phyloP scores from a whole-genome alignment of 2,113 vertebrate genomes.

The Planiliza haematocheilus region DNA sequence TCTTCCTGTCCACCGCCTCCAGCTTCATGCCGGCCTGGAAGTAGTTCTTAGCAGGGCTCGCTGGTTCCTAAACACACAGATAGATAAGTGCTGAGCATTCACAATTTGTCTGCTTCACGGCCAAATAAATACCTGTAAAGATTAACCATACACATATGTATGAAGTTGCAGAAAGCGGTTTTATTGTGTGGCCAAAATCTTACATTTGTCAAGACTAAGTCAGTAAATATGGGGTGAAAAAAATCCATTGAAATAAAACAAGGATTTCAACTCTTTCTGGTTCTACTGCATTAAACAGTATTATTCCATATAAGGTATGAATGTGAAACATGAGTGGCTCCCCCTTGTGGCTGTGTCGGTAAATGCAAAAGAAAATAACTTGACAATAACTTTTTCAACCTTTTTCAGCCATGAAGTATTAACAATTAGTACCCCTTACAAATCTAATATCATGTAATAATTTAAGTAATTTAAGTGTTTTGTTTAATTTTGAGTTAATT shows the following conservation, averaged over 20 bases:
- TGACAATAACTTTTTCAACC: background rate
- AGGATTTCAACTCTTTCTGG: too few species aligned
- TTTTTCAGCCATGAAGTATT: background rate
- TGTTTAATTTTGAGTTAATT: too few species aligned
- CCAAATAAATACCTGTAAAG: background rate
- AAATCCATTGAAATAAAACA: too few species aligned
- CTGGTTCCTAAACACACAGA: conserved; percentile 86
- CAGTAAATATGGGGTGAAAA: too few species aligned
- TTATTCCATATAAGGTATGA: too few species aligned
- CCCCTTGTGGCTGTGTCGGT: conserved; percentile 11
- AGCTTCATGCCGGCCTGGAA: conserved; percentile 97
- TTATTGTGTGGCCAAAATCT: background rate
- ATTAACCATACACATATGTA: background rate
- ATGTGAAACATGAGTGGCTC: background rate
- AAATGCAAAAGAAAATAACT: background rate
- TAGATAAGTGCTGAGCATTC: background rate
- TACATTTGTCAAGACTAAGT: too few species aligned
- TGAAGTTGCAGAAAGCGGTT: too few species aligned
- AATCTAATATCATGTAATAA: too few species aligned
- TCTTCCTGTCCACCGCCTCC: conserved; percentile 96
- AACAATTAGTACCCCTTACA: too few species aligned
- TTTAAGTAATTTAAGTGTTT: too few species aligned
- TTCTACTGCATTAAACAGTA: too few species aligned
- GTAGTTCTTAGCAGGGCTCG: conserved; percentile 86
- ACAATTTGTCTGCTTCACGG: background rate